These are phyloP conservation scores for Lepus oiostolus DNA, from an alignment of 2,797 vertebrate genomes.

Conservation along the genomic window DNA sequence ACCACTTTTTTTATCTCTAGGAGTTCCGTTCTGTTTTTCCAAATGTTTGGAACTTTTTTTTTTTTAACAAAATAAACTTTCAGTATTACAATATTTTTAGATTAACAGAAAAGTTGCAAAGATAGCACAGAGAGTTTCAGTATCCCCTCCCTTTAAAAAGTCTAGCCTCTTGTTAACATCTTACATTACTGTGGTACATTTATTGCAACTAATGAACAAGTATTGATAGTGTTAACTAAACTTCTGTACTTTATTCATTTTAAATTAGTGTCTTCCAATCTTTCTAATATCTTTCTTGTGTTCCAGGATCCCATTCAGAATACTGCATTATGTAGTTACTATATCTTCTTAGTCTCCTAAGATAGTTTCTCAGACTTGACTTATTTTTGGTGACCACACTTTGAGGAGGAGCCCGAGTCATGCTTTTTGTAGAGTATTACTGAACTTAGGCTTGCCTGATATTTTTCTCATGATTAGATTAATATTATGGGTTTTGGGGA, in stretches of 20 bases:
- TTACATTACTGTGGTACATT: background rate
- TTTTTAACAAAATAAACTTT: background rate
- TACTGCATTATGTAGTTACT: background rate
- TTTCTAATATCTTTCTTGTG: background rate
- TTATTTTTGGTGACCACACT: background rate
- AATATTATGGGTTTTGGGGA: background rate
- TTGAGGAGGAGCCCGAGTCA: background rate
- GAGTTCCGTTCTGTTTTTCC: background rate
- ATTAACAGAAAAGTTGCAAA: conserved; percentile 25
- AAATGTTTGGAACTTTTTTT: background rate
- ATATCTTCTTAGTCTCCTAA: background rate
- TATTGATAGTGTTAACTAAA: background rate
- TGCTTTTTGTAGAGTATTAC: background rate
- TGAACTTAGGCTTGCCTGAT: background rate
- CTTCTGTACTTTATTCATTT: background rate
- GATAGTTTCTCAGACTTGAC: background rate
- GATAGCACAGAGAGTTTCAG: background rate
- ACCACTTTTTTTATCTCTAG: background rate
- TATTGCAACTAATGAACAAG: background rate
- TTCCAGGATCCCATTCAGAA: background rate
- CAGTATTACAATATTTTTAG: background rate
- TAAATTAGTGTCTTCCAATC: background rate
- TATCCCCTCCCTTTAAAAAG: background rate
- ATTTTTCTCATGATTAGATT: background rate
- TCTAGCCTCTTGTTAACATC: background rate